Conservation (phyloP, 2,113 vertebrate genomes). For the Neotragus moschatus region DNA sequence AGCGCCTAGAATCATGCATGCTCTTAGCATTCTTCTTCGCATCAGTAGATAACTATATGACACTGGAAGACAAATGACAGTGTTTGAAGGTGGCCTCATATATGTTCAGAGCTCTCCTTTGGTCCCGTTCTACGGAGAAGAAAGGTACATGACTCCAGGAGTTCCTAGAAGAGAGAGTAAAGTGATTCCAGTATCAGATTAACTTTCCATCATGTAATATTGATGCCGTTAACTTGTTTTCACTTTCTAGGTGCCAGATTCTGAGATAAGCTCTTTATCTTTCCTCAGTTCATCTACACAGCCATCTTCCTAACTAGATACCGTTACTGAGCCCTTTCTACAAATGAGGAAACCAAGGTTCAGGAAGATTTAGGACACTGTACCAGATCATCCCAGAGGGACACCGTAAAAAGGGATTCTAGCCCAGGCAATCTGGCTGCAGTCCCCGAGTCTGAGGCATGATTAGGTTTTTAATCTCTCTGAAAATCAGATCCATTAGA, state of each 20-base stretch:
- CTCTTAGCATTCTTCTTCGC: not conserved
- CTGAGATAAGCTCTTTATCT: not conserved
- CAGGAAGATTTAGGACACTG: not conserved
- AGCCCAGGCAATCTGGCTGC: too few relatives aligned
- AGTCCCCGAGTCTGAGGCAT: not conserved
- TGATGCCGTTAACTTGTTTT: not conserved
- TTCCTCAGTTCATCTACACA: not conserved
- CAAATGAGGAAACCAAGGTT: not conserved
- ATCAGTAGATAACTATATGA: not conserved
- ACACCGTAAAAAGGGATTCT: not conserved
- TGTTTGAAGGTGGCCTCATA: not conserved
- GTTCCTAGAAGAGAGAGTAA: not conserved
- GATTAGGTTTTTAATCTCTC: not conserved
- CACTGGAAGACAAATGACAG: not conserved
- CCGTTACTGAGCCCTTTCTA: not conserved
- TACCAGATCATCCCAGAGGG: not conserved
- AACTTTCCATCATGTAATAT: not conserved
- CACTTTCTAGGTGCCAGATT: not conserved
- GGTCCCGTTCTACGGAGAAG: not conserved
- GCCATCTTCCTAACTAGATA: not conserved
- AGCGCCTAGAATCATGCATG: not conserved
- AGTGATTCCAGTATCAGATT: not conserved
- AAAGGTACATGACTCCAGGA: not conserved
- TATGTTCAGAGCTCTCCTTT: not conserved
- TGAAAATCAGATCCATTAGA: not conserved